phyloP scores from a whole-genome alignment of 1,140 invertebrate species.

The Cryptotermes secundus region DNA sequence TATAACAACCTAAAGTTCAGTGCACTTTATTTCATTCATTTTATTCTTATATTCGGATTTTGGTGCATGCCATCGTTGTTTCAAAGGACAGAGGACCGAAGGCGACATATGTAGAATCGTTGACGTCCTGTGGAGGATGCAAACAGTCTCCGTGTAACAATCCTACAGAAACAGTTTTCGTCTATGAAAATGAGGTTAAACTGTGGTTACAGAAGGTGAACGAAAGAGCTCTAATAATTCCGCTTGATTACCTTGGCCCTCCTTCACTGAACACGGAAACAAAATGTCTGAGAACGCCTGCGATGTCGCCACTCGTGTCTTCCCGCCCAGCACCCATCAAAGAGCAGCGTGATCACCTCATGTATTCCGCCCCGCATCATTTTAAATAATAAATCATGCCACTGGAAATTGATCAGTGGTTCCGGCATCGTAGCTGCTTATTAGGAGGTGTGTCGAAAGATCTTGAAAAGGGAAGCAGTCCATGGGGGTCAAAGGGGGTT shows the following conservation, averaged over 20 bases:
- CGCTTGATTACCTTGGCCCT: background rate
- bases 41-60: too few relatives aligned
- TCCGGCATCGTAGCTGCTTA: background rate
- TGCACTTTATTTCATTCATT: too few relatives aligned
- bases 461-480: background rate
- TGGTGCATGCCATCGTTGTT: too few relatives aligned
- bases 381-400: background rate
- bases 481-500: background rate
- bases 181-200: background rate
- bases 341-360: background rate
- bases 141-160: too few relatives aligned
- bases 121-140: too few relatives aligned
- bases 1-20: too few relatives aligned
- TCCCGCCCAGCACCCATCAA: background rate
- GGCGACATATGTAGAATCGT: too few relatives aligned
- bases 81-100: too few relatives aligned
- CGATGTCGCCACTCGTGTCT: slow-evolving; percentile 8
- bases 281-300: background rate
- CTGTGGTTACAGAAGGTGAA: background rate
- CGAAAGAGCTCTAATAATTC: background rate
- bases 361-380: slow-evolving; percentile 7
- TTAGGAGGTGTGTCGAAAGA: slow-evolving; percentile 14
- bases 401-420: background rate
- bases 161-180: background rate
- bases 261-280: background rate